Evolutionary conservation across 2,888 invertebrate genomes (phyloP).

Genomic region (Orthosia cruda): DNA sequence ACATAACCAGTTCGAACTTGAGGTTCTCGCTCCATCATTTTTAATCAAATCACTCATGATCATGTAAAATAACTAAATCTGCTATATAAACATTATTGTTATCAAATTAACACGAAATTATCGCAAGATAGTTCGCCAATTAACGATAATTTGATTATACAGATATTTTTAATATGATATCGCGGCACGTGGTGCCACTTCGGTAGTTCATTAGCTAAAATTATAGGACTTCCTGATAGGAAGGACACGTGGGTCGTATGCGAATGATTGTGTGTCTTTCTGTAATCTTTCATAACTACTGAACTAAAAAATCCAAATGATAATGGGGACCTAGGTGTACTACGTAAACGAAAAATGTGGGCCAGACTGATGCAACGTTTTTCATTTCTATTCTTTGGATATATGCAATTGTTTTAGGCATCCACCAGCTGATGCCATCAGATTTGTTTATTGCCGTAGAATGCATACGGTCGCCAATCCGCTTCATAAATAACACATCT

Average conservation of each 20-base stretch:
- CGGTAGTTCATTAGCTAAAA: conserved; percentile 5
- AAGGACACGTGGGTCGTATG: conserved; percentile 9
- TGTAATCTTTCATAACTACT: not conserved
- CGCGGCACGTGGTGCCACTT: conserved; percentile 9
- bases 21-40: conserved; percentile 17
- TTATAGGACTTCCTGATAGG: conserved; percentile 28
- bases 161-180: conserved; percentile 44
- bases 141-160: conserved; percentile 54
- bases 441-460: conserved; percentile 12
- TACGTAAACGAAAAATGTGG: not conserved
- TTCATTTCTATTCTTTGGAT: too few species aligned
- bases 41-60: conserved; percentile 41
- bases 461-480: not conserved
- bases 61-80: conserved; percentile 46
- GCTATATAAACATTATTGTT: conserved; percentile 41
- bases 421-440: not conserved
- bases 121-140: conserved; percentile 52
- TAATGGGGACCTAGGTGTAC: not conserved
- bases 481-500: not conserved
- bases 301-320: not conserved
- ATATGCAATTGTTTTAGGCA: not conserved
- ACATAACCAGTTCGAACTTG: not conserved
- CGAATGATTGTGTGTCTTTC: not conserved
- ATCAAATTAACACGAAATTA: conserved; percentile 50
- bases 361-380: not conserved